Conservation (phyloP, 2,113 vertebrate genomes). For the Odobenus rosmarus region DNA sequence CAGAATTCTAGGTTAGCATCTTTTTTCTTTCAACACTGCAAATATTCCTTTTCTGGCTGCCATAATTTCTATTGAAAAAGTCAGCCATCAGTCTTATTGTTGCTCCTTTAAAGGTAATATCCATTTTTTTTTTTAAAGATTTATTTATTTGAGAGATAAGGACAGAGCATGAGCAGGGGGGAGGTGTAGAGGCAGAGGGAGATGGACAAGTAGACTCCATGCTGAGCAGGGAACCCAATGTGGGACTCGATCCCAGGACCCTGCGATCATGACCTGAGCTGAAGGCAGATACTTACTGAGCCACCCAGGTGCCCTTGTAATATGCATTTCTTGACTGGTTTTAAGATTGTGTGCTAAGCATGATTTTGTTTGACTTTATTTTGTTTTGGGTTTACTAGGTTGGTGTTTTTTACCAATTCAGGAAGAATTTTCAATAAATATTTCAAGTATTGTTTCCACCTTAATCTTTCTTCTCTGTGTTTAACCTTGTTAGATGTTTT, state of each 20-base stretch:
- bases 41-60: constrained; percentile 16
- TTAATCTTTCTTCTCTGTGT: neutral
- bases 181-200: too few species aligned
- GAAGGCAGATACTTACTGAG: too few species aligned
- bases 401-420: constrained; percentile 21
- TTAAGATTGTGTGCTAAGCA: neutral
- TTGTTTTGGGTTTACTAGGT: neutral
- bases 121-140: too few species aligned
- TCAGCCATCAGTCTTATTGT: neutral
- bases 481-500: constrained; percentile 20
- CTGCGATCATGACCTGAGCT: too few species aligned
- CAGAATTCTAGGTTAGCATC: neutral
- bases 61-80: constrained; percentile 46
- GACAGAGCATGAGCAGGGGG: too few species aligned
- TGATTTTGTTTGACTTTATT: constrained; percentile 25
- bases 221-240: too few species aligned
- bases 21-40: neutral
- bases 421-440: neutral
- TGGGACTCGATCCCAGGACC: too few species aligned
- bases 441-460: constrained; percentile 27
- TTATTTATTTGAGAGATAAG: too few species aligned
- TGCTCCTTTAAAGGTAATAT: neutral
- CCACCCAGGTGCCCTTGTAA: neutral
- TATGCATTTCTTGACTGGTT: neutral
- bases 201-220: too few species aligned